Conservation (phyloP, 2,797 vertebrate species). For the Thamnophis elegans region DNA sequence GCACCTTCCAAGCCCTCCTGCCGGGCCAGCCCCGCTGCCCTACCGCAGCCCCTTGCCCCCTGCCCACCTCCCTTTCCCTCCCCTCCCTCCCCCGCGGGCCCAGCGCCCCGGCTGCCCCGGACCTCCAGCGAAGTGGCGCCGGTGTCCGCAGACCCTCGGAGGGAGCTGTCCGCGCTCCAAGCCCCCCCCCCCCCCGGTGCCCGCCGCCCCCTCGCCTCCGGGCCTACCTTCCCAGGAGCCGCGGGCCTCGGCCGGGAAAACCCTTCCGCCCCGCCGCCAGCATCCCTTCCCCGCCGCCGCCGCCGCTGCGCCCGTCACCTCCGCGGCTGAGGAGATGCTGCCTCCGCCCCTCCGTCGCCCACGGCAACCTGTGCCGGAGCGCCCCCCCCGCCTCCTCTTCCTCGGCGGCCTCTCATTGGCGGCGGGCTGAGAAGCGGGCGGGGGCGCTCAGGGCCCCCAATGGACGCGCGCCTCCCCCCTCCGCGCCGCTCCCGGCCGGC, state of each 20-base stretch:
- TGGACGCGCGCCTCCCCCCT: background rate
- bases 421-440: background rate
- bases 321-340: background rate
- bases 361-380: background rate
- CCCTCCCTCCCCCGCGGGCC: background rate
- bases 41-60: no score
- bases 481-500: background rate
- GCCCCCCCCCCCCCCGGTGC: background rate
- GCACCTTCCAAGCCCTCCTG: no score
- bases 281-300: background rate
- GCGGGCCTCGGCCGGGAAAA: background rate
- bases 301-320: background rate
- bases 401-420: background rate
- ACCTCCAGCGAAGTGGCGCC: background rate
- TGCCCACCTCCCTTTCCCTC: rapidly evolving
- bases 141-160: background rate
- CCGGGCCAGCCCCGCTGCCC: no score
- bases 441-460: background rate
- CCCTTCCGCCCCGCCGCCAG: background rate
- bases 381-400: background rate
- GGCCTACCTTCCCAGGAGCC: background rate
- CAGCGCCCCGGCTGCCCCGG: background rate
- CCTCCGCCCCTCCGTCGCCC: background rate
- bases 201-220: background rate
- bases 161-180: background rate